Base-by-base conservation (phyloP, 2,113 vertebrate genomes). In the Melanotaenia duboulayi region DNA sequence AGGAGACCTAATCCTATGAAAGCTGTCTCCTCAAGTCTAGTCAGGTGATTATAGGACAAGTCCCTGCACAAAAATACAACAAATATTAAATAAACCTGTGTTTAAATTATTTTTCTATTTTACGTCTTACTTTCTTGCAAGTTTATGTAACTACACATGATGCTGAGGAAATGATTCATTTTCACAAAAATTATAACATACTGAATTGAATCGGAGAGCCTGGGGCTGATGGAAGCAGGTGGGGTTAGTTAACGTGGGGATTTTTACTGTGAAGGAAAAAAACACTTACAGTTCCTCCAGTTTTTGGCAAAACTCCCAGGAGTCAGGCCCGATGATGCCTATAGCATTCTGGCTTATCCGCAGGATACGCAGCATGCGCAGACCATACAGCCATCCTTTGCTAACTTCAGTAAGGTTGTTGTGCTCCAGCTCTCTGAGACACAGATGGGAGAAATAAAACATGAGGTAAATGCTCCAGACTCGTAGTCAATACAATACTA, bases 251-350 rank as follows among this genome's bases (percentile, higher is more conserved):
- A n/a, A 52, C 5, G 11, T n/a, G 20, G 39, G 20, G 51, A 65
- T 72, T 82, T 76, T 50, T 70, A 22, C 28, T n/a, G 24, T 13
- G 20, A 68, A 60, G 58, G 19, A 67, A 69, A 67, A 69, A 63
- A 69, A 78, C 69, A 97, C 97, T 97, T 83, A 99, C 97, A 99
- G 94, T 83, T 98, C 96, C 42, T 96, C 94, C 20, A 99, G 93
- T 50, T 95, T 97, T 75, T 97, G 96, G 94, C 97, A 99, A 92
- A 99, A 99, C 86, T 99, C 97, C 98, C 98, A 99, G 0, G 98
- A 96, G 68, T 99, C 97, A 73, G 96, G 94, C 72, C 96, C 96
- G 89, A 99, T 96, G 83, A 94, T 93, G 86, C 92, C 92, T 61
- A 99, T 93, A 65, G 95, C 92, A 81, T 99, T 99, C 79, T 98